Evolutionary conservation across 2,113 vertebrate species (phyloP).

Genomic region (Rhineura floridana): DNA sequence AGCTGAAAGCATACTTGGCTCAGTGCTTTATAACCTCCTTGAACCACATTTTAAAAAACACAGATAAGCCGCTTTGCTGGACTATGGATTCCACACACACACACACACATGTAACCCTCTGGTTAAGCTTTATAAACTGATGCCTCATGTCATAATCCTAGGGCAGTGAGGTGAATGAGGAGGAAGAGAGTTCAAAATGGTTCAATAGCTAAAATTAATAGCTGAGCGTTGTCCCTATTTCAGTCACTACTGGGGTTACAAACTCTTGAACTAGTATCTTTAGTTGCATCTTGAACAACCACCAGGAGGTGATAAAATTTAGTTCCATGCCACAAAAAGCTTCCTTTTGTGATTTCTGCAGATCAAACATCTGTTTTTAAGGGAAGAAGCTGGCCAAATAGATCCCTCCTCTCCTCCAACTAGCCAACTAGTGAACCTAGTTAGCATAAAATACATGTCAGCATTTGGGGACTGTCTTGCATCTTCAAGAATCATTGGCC

Average conservation of each 20-base stretch:
- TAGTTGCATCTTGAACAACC: neutral
- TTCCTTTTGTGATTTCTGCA: neutral
- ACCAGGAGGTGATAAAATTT: neutral
- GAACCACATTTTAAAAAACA: constrained; percentile 40
- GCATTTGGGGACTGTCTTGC: neutral
- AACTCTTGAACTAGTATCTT: neutral
- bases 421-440: neutral
- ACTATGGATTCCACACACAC: neutral
- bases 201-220: constrained; percentile 50
- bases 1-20: constrained; percentile 42
- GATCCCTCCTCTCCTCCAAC: neutral
- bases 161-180: constrained; percentile 52
- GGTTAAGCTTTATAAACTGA: constrained; percentile 64
- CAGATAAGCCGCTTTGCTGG: constrained; percentile 66
- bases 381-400: neutral
- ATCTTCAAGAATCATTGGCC: neutral
- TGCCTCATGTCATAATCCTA: constrained; percentile 58
- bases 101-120: constrained; percentile 34
- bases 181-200: constrained; percentile 23
- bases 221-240: constrained; percentile 14
- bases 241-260: neutral
- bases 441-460: neutral
- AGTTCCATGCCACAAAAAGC: neutral
- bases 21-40: constrained; percentile 29
- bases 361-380: neutral